phyloP scores from a whole-genome alignment of 2,113 vertebrate species.

The Ranitomeya variabilis region DNA sequence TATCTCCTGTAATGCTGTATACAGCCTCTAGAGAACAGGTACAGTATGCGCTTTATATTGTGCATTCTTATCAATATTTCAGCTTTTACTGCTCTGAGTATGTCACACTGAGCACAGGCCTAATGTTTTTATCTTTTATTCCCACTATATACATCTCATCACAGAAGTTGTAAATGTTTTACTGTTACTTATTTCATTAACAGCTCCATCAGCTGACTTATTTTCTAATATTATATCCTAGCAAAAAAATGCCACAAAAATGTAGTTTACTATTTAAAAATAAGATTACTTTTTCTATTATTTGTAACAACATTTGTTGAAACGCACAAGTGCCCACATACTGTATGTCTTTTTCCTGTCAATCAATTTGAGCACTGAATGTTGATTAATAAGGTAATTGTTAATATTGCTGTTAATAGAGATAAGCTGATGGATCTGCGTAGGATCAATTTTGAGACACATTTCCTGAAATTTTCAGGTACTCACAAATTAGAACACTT shows the following conservation, averaged over 20 bases:
- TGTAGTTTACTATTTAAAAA: neutral
- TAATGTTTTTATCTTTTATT: conserved; percentile 6
- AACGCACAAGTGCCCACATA: no score
- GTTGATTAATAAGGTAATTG: no score
- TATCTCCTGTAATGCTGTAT: neutral
- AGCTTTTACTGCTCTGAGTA: conserved; percentile 1
- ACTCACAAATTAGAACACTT: no score
- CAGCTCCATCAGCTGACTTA: neutral
- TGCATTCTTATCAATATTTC: neutral
- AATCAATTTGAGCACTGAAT: no score
- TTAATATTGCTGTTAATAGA: no score
- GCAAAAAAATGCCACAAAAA: neutral
- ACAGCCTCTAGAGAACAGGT: neutral
- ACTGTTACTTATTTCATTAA: neutral
- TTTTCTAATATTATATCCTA: conserved; percentile 8
- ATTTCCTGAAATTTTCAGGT: no score
- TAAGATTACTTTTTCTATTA: no score
- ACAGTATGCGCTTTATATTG: neutral
- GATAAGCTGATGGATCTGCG: no score
- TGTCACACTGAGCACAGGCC: neutral
- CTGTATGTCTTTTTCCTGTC: no score
- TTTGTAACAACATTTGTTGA: no score
- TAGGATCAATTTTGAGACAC: no score
- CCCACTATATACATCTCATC: neutral
- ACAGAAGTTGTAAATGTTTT: conserved; percentile 1